Base-by-base conservation (phyloP, 2,888 invertebrate genomes). In the Thelaira solivaga region DNA sequence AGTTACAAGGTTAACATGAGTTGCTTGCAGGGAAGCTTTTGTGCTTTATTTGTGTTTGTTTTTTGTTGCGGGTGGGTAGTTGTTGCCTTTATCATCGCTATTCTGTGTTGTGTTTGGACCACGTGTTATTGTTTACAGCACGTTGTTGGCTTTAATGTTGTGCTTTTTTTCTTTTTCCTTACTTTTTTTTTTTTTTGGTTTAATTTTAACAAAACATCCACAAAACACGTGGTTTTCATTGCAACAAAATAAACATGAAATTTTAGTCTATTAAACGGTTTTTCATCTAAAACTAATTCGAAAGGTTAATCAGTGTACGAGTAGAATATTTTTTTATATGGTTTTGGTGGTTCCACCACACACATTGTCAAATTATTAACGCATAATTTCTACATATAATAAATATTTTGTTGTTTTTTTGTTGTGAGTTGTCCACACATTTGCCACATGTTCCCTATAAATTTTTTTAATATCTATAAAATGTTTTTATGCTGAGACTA, bases 211-310 rank as follows among this genome's bases (percentile, higher is more conserved):
- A 49, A 59, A 69, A 65, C 16, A 36, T 31, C 47, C 47, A 29
- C 75, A 55, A 62, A 76, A 69, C 78, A 78, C 78, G 78, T 78
- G 78, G 78, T 43, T 74, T 72, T 74, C 59, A 31, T 65, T 51
- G 31, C 29, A 45, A 47, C 69, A 65, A 78, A 64, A 69, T 69
- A 69, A 78, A 78, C 57, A 74, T 36, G 53, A 7, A 55, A 62
- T 39, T 57, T 49, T 18, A 36, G 20, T n/a, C n/a, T 11, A 39
- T 26, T 59, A 68, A 61, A 68, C 65, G 45, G 18, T 61, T 75
- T 53, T 24, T 39, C 61, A 68, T 67, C 39, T 13, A 4, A 26
- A 26, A 26, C 4, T 5, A 53, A 62, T 39, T 68, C 61, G 61
- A 16, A 39, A 55, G n/a, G 61, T 68, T 61, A 67, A 75, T 68